These are phyloP conservation scores for Sympetrum striolatum DNA, from an alignment of 2,888 invertebrate species.

Conservation along the genomic window DNA sequence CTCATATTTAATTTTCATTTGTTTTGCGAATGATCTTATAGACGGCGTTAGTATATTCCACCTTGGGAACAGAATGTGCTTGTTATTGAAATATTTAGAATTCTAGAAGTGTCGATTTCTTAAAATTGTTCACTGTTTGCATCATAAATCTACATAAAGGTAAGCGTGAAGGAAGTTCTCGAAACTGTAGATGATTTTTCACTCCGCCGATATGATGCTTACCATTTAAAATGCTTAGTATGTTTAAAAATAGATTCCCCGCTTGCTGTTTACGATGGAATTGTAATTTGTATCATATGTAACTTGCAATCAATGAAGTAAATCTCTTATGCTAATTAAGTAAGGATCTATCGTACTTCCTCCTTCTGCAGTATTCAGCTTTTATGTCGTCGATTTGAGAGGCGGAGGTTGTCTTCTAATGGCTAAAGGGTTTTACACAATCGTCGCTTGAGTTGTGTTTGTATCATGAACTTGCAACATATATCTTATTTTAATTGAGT, in stretches of 20 bases:
- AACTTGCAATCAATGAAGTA: neutral
- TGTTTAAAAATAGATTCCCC: constrained; percentile 26
- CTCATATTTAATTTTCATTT: constrained; percentile 38
- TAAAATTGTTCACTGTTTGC: neutral
- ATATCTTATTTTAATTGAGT: too few relatives aligned
- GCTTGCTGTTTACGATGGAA: constrained; percentile 2
- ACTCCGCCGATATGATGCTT: neutral
- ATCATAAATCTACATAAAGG: neutral
- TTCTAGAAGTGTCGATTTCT: neutral
- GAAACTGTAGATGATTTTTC: neutral
- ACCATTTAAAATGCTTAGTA: neutral
- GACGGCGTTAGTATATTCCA: constrained; percentile 43
- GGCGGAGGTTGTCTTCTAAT: too few relatives aligned
- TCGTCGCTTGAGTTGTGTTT: too few relatives aligned
- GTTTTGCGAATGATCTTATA: constrained; percentile 31
- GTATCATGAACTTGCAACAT: too few relatives aligned
- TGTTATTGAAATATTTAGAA: constrained; percentile 32
- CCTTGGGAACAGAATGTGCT: constrained; percentile 43
- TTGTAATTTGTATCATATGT: neutral
- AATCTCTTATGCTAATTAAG: neutral
- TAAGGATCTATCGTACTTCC: neutral
- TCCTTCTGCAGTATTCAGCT: neutral
- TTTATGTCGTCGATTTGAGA: neutral
- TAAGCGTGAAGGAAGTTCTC: neutral
- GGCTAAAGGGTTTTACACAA: too few relatives aligned